These are phyloP conservation scores for Rhabdomys dilectus DNA, from an alignment of 2,113 vertebrate species.

Conservation along the genomic window DNA sequence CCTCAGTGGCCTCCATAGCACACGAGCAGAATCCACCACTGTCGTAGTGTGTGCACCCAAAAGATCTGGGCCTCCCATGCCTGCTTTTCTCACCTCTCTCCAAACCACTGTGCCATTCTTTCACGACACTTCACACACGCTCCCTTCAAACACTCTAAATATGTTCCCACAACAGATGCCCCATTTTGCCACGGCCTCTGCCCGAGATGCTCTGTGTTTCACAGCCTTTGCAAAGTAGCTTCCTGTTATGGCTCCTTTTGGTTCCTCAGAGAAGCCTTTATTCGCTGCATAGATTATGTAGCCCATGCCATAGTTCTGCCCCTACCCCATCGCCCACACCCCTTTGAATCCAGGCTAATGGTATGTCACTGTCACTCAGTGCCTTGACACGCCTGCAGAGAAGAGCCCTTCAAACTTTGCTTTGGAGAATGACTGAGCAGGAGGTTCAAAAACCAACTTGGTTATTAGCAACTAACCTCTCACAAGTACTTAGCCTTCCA, in stretches of 20 bases:
- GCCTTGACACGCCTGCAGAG: background rate
- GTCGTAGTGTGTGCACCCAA: rapidly evolving
- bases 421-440: background rate
- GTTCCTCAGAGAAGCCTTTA: background rate
- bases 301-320: background rate
- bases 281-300: background rate
- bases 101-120: rapidly evolving
- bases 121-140: background rate
- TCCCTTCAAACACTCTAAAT: background rate
- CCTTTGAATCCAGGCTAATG: background rate
- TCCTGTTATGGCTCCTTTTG: background rate
- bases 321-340: too few relatives aligned
- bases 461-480: background rate
- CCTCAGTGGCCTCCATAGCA: background rate
- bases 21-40: background rate
- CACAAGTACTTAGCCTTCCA: background rate
- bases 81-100: background rate
- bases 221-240: background rate
- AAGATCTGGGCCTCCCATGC: background rate
- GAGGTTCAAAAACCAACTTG: conserved; percentile 12
- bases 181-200: background rate
- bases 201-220: background rate
- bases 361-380: background rate
- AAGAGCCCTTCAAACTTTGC: background rate
- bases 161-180: background rate